phyloP scores from a whole-genome alignment of 2,888 invertebrate species.

The Synanthedon vespiformis region DNA sequence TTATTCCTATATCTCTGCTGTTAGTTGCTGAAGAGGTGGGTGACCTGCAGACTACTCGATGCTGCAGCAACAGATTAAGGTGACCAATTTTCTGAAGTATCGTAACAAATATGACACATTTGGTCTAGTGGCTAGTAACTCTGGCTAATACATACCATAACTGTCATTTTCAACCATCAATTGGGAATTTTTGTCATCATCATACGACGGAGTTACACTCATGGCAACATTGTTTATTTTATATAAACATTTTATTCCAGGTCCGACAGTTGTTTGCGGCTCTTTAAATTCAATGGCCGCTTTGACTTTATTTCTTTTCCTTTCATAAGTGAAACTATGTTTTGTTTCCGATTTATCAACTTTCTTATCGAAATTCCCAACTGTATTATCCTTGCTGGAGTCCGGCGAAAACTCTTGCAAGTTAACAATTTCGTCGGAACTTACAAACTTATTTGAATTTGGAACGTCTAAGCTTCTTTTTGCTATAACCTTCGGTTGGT shows the following conservation, averaged over 20 bases:
- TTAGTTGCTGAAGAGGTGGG: no score
- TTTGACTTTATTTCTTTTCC: slow-evolving; percentile 36
- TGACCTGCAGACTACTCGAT: no score
- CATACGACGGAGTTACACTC: slow-evolving; percentile 50
- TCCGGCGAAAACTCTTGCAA: slow-evolving; percentile 28
- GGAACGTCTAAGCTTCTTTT: slow-evolving; percentile 12
- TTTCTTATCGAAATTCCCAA: slow-evolving; percentile 21
- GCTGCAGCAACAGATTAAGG: no score
- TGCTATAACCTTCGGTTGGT: slow-evolving; percentile 27
- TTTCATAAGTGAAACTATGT: slow-evolving; percentile 27
- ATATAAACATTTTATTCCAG: slow-evolving; percentile 46
- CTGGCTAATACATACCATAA: slow-evolving; percentile 34
- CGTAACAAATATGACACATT: no score
- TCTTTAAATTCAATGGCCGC: slow-evolving; percentile 26
- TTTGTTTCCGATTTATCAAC: slow-evolving; percentile 26
- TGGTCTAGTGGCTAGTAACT: no score
- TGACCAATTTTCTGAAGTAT: no score
- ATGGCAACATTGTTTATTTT: slow-evolving; percentile 46
- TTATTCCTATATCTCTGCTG: no score
- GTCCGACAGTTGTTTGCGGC: slow-evolving; percentile 28
- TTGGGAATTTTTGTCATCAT: slow-evolving; percentile 45
- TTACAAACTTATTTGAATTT: slow-evolving; percentile 15
- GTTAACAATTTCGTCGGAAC: slow-evolving; percentile 17
- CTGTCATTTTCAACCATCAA: slow-evolving; percentile 44
- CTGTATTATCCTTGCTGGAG: slow-evolving; percentile 21